Base-by-base conservation (phyloP, 2,888 invertebrate species). In the Calliphora vomitoria region DNA sequence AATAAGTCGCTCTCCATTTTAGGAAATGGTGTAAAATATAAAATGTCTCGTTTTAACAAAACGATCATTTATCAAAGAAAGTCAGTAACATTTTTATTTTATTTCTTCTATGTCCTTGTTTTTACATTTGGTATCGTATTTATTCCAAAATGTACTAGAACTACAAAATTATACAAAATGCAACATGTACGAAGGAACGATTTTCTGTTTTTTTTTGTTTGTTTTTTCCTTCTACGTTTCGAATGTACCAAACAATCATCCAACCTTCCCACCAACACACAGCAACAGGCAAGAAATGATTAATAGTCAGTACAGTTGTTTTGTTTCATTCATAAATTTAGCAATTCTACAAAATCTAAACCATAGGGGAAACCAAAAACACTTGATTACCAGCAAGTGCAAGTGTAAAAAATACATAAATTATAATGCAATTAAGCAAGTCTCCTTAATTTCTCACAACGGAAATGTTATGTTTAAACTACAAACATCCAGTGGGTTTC, bases 271-370 rank as follows among this genome's bases (percentile, higher is more conserved):
- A 53, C 20, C 69, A 64, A n/a, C 82, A 76, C 41, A 55, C 47
- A 85, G 87, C 87, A 87, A 85, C 84, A 87, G 79, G 87, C 85
- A 75, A 53, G 50, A 78, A 68, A 87, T 87, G 87, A 87, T 87
- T 85, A 85, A 87, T 87, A 85, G 81, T 53, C 74, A 50, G 47
- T 55, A 58, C 38, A n/a, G 35, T 62, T 62, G 44, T 71, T 55
- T 55, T 75, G 50, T 75, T 76, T 69, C 75, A 69, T 81, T 80
- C 55, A 62, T 69, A 76, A 75, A 69, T 69, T 74, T 62, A 64
- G 69, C 35, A 75, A 68, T 80, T 74, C 50, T 25, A 60, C 35
- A 79, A 66, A 71, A 50, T 71, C 13, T 44, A 25, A 55, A 55
- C 31, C 25, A 11, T 18, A 74, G 66, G 66, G 60, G 68, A 74